A percentile compares a stretch with the other conserved stretches of the same genome.
phyloP scores from a whole-genome alignment of 2,797 vertebrate genomes.

The Scomberomorus guttatus region DNA sequence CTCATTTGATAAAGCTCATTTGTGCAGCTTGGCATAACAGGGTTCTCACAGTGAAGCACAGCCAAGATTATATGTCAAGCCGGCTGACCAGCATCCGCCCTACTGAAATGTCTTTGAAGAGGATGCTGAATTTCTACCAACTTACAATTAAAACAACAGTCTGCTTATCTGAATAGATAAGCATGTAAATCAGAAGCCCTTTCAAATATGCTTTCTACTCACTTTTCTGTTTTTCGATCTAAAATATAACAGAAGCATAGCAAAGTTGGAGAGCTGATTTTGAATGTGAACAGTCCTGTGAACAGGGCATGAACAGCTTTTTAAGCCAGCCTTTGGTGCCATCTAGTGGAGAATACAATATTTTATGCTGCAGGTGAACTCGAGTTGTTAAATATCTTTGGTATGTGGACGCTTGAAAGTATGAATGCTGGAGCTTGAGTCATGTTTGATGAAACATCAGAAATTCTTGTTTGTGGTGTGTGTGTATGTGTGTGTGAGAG shows the following conservation, averaged over 20 bases:
- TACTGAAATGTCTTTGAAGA: background rate
- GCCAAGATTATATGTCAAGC: background rate
- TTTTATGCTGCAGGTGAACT: background rate
- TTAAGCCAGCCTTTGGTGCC: slow-evolving; percentile 50
- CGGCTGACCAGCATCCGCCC: background rate
- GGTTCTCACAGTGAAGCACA: background rate
- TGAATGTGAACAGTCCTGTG: background rate
- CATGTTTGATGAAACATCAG: slow-evolving; percentile 11
- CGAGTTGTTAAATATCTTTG: background rate
- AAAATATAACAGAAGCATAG: background rate
- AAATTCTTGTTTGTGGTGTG: slow-evolving; percentile 13
- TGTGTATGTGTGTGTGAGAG: background rate
- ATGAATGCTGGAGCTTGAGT: slow-evolving; percentile 4
- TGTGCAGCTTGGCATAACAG: background rate
- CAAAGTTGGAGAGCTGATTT: background rate
- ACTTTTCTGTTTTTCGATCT: background rate
- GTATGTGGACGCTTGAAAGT: background rate
- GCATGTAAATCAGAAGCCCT: background rate
- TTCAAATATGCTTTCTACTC: background rate
- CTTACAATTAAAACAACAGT: background rate
- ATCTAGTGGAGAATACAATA: slow-evolving; percentile 56
- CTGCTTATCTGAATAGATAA: background rate
- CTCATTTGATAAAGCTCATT: background rate
- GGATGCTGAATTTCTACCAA: background rate
- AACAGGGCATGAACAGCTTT: rapidly evolving